Base-by-base conservation (phyloP, 2,797 vertebrate genomes). In the Delichon dasypus region DNA sequence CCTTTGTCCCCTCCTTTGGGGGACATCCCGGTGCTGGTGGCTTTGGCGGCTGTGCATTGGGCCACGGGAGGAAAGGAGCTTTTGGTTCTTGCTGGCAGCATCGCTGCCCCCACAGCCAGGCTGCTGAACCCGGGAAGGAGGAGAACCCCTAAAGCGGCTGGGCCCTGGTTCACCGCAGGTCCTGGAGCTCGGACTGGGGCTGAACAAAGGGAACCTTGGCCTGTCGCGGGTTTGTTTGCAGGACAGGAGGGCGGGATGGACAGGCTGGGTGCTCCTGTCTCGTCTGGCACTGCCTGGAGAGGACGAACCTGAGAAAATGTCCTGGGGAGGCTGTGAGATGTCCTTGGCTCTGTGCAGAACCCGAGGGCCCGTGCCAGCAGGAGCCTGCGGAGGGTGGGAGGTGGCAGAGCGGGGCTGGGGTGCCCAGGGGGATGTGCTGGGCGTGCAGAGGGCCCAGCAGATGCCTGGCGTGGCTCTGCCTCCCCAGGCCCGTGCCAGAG, bases 401-500 rank as follows among this genome's bases (percentile, higher is more conserved):
- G 15, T 17, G 67, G 48, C 22, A n/a, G 22, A 10, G 55, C 54
- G 13, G 27, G 48, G 47, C 7, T 10, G 48, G 57, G 25, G 17
- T 25, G 58, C 36, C 32, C 54, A 19, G 53, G 30, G 19, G 22
- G 55, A 3, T 34, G n/a, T 16, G 54, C 54, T 19, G 57, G 66
- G 11, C 20, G 29, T n/a, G 10, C 6, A 10, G 53, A 78, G 68
- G 86, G 58, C 87, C 58, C 45, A 32, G 47, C 94, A 96, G 96
- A 94, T 95, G 97, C 95, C 87, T 36, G 95, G 93, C 82, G 83
- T 0, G 19, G 85, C 91, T 54, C 22, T 61, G 76, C 79, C 90
- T 92, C 47, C 81, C 80, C 45, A 0, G 50, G 42, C 22, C 89
- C 7, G 11, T 15, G 36, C 90, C 78, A 44, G 95, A 25, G 89